Conservation (phyloP, 2,113 vertebrate genomes). For the Hemiscyllium ocellatum region DNA sequence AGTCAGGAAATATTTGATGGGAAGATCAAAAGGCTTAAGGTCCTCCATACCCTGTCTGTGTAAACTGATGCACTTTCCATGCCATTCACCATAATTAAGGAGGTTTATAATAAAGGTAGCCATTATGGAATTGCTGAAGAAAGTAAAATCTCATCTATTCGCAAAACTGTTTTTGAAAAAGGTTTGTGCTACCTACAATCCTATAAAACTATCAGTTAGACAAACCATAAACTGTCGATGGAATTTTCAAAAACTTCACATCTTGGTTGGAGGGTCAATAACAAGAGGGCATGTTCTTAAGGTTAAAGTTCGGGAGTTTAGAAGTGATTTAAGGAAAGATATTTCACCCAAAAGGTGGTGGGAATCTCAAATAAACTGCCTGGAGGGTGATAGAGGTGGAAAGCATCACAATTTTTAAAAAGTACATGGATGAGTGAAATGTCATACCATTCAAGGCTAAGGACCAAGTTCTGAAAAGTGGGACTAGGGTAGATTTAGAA, state of each 20-base stretch:
- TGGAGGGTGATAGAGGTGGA: too few relatives aligned
- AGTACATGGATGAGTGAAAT: too few relatives aligned
- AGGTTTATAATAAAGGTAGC: neutral
- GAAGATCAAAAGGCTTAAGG: neutral
- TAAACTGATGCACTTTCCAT: neutral
- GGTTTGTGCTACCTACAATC: neutral
- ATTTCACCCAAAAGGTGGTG: too few relatives aligned
- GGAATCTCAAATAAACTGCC: too few relatives aligned
- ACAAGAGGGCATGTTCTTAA: too few relatives aligned
- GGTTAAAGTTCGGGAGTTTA: too few relatives aligned
- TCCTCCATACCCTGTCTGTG: neutral
- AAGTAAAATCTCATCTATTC: neutral
- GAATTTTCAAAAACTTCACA: neutral
- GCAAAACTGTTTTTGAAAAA: neutral
- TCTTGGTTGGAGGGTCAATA: neutral
- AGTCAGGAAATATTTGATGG: neutral
- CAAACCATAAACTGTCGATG: neutral
- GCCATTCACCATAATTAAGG: neutral
- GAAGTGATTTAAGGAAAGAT: too few relatives aligned
- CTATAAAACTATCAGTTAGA: neutral
- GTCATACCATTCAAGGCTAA: too few relatives aligned
- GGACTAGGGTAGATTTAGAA: too few relatives aligned
- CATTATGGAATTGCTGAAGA: neutral
- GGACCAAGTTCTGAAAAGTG: too few relatives aligned
- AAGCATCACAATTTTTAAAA: too few relatives aligned